Evolutionary conservation across 2,888 invertebrate species (phyloP).

Genomic region (Diaprepes abbreviatus): DNA sequence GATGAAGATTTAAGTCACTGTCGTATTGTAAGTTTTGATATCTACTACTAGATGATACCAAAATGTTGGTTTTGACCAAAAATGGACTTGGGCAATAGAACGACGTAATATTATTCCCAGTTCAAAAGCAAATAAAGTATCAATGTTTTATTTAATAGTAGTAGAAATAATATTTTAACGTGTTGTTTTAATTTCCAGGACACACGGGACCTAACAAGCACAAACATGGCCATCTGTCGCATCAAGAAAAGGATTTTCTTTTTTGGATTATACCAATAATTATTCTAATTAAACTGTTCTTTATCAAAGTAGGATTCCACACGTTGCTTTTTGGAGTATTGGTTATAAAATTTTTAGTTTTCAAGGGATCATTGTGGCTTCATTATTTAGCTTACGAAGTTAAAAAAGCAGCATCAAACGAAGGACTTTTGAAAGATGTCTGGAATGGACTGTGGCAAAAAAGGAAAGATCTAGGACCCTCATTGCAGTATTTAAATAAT

Average conservation of each 20-base stretch:
- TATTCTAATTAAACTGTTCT: conserved; percentile 42
- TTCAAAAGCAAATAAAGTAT: too few relatives aligned
- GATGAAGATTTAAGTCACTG: too few relatives aligned
- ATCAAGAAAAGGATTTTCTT: conserved; percentile 30
- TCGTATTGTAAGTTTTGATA: too few relatives aligned
- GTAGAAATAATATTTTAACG: too few relatives aligned
- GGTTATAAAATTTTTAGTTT: conserved; percentile 39
- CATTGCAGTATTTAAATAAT: background rate
- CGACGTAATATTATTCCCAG: too few relatives aligned
- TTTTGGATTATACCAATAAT: conserved; percentile 42
- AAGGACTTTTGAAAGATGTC: conserved; percentile 46
- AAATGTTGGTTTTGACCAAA: too few relatives aligned
- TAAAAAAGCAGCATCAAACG: conserved; percentile 38
- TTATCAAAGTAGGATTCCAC: conserved; percentile 41
- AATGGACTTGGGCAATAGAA: too few relatives aligned
- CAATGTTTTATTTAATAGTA: too few relatives aligned
- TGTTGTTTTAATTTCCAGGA: too few relatives aligned
- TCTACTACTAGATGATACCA: too few relatives aligned
- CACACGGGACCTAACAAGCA: conserved; percentile 6
- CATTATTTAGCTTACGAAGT: conserved; percentile 45
- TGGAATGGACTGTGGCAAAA: conserved; percentile 46
- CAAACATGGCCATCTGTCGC: conserved; percentile 10
- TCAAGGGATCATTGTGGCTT: conserved; percentile 46
- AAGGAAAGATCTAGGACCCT: conserved; percentile 20
- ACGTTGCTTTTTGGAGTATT: conserved; percentile 41